These are phyloP conservation scores for Apogon talboti DNA, from an alignment of 2,797 vertebrate species.

Conservation along the genomic window DNA sequence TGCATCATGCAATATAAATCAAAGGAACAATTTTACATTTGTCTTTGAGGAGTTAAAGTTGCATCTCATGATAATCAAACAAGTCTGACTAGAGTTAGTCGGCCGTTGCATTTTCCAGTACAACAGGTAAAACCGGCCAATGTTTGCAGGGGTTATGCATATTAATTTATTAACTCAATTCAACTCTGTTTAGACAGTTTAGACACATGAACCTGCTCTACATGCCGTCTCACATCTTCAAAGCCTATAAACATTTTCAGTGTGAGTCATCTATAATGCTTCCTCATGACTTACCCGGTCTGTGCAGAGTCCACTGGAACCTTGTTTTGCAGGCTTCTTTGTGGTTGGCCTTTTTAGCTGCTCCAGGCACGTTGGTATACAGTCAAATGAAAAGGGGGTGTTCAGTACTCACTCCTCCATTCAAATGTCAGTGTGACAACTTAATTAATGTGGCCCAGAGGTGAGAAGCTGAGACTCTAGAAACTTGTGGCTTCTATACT, in stretches of 20 bases:
- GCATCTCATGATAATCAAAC: too few species aligned
- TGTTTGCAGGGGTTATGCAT: not conserved
- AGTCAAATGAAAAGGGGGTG: constrained; percentile 11
- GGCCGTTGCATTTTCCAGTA: not conserved
- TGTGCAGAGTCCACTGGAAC: constrained; percentile 15
- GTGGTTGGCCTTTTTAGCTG: constrained; percentile 24
- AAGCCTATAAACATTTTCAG: not conserved
- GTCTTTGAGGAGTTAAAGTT: too few species aligned
- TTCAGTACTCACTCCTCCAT: constrained; percentile 30
- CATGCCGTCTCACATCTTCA: not conserved
- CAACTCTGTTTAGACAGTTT: not conserved
- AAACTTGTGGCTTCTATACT: constrained; percentile 13
- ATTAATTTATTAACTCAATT: not conserved
- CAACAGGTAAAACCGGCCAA: too few species aligned
- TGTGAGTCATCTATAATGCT: constrained; percentile 11
- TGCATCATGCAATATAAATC: too few species aligned
- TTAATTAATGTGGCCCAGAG: constrained; percentile 45
- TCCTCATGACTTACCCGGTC: constrained; percentile 4
- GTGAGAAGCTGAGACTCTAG: constrained; percentile 49
- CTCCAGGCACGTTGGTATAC: constrained; percentile 37
- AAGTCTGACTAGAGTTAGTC: too few species aligned
- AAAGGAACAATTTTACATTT: too few species aligned
- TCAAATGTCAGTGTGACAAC: constrained; percentile 54
- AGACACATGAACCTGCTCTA: not conserved
- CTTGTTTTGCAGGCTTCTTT: constrained; percentile 52